phyloP scores from a whole-genome alignment of 2,888 invertebrate species.

The Nezara viridula region DNA sequence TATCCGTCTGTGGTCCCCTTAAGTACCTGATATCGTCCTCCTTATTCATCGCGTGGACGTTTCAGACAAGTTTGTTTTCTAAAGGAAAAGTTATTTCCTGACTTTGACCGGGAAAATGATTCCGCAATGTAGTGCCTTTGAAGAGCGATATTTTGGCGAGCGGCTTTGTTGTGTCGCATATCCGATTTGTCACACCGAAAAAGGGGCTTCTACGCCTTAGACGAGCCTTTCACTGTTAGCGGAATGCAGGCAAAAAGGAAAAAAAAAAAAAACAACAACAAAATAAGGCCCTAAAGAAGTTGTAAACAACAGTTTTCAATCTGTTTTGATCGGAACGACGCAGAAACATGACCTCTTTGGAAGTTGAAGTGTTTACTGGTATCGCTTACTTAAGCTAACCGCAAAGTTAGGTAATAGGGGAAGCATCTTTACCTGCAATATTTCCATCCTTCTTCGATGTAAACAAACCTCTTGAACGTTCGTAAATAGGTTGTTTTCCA shows the following conservation, averaged over 20 bases:
- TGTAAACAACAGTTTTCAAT: conserved; percentile 5
- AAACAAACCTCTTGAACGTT: not conserved
- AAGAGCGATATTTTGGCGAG: conserved; percentile 3
- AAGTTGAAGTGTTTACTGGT: not conserved
- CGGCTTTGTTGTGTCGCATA: conserved; percentile 1
- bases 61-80: not conserved
- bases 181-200: conserved; percentile 37
- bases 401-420: not conserved
- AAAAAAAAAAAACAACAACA: not conserved
- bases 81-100: not conserved
- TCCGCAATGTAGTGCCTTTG: not conserved
- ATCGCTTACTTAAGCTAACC: not conserved
- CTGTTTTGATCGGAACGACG: not conserved
- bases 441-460: not conserved
- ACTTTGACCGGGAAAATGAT: conserved; percentile 30
- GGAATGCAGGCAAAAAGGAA: not conserved
- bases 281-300: not conserved
- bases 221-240: not conserved
- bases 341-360: not conserved
- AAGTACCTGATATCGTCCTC: not conserved
- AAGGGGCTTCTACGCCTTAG: conserved; percentile 1
- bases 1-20: not conserved
- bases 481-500: not conserved
- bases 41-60: not conserved
- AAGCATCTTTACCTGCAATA: not conserved